Evolutionary conservation across 92 coral and sea anemone species (phyloP), one percentile per base, ranked within the genome.

Genomic region (Porites divaricata): DNA sequence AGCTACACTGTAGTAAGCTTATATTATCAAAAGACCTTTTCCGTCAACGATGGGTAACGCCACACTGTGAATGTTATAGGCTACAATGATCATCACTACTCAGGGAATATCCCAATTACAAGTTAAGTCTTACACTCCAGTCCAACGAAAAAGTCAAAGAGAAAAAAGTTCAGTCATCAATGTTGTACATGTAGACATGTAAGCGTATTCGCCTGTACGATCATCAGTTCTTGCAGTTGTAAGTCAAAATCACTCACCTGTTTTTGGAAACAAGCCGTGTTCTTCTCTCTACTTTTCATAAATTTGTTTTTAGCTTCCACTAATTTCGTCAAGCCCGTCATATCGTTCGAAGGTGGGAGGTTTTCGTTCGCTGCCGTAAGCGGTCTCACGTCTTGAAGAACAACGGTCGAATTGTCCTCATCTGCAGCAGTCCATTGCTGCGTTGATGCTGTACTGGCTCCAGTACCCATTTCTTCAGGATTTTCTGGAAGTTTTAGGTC

Each of bases 251-350:
- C 14, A 72, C 20, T 72, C 59, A 96, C 99, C 99, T 92, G 95
- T 75, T 96, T 96, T 63, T 87, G 91, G 45, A 86, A 76, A 17
- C 90, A 89, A 54, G 94, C 89, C 21, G 96, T 77, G 66, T 64
- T 92, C 63, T 93, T 95, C 82, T 91, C 92, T 87, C 85, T 86
- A 75, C 86, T 91, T 64, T 94, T 96, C 86, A 96, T 73, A 77
- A 96, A 96, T 85, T 89, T 94, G 81, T 88, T 90, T 83, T 94
- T 96, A 4, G 99, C 99, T 79, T 96, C 99, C 88, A 95, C 89
- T 25, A 96, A 54, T 76, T 91, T 92, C 26, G 99, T 92, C 74
- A 96, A 75, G 16, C 99, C 98, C 11, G 86, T 93, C 84, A 96
- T 91, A 76, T 91, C 95, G 66, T 89, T 95, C 53, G 90, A 89